phyloP scores from a whole-genome alignment of 2,797 vertebrate genomes.

The Megalops cyprinoides region DNA sequence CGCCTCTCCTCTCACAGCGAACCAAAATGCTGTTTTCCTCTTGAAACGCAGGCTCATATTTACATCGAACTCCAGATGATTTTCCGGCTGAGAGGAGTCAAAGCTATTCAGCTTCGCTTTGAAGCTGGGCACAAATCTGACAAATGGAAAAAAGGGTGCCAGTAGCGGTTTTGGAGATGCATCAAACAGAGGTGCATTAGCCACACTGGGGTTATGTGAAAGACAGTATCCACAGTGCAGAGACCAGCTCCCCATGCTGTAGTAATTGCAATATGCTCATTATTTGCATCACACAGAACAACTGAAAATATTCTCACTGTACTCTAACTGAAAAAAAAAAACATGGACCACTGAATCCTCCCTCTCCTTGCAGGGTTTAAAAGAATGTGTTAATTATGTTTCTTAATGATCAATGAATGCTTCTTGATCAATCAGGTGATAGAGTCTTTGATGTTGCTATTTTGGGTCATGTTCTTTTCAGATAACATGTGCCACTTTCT shows the following conservation, averaged over 20 bases:
- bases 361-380: too few species aligned
- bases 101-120: slow-evolving; percentile 47
- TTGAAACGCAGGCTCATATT: slow-evolving; percentile 20
- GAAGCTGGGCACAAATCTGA: slow-evolving; percentile 46
- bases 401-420: too few species aligned
- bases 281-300: too few species aligned
- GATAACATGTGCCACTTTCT: background rate
- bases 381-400: too few species aligned
- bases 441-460: too few species aligned
- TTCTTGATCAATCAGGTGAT: too few species aligned
- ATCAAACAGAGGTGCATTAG: slow-evolving; percentile 43
- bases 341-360: too few species aligned
- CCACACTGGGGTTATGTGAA: slow-evolving; percentile 41
- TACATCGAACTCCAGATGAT: slow-evolving; percentile 44
- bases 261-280: background rate
- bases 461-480: background rate
- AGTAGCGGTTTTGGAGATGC: slow-evolving; percentile 27
- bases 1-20: slow-evolving; percentile 17
- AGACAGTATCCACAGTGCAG: slow-evolving; percentile 27
- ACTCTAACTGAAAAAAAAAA: background rate
- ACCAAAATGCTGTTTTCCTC: slow-evolving; percentile 19
- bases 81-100: slow-evolving; percentile 46
- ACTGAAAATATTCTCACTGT: too few species aligned
- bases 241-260: background rate
- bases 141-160: slow-evolving; percentile 39